These are phyloP conservation scores for Cranoglanis bouderius DNA, from an alignment of 2,113 vertebrate species.

Conservation along the genomic window DNA sequence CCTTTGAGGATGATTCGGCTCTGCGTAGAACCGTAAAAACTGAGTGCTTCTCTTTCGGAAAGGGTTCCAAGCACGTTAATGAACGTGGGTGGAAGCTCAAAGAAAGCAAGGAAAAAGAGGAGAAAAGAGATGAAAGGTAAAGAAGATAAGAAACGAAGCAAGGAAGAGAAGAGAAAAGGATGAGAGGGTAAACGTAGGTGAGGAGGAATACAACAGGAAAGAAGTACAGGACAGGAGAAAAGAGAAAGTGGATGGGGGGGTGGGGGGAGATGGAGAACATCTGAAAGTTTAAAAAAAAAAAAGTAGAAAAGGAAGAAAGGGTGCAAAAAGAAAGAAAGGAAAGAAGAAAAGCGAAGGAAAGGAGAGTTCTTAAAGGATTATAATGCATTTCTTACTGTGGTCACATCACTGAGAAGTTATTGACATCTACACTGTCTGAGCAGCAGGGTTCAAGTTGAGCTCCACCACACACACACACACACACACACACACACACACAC, in stretches of 20 bases:
- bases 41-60: not conserved
- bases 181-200: not conserved
- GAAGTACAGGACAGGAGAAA: not conserved
- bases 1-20: not conserved
- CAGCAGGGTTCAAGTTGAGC: not conserved
- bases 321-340: too few species aligned
- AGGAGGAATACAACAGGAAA: not conserved
- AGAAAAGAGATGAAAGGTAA: not conserved
- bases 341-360: not conserved
- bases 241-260: not conserved
- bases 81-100: not conserved
- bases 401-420: not conserved
- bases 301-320: not conserved
- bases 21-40: not conserved
- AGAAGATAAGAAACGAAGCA: not conserved
- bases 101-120: not conserved
- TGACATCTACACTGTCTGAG: not conserved
- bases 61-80: not conserved
- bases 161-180: not conserved
- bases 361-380: too few species aligned
- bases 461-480: constrained; percentile 27
- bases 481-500: constrained; percentile 14
- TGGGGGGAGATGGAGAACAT: too few species aligned
- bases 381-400: not conserved
- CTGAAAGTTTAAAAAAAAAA: too few species aligned